Evolutionary conservation across 2,797 vertebrate species (phyloP).

Genomic region (Discoglossus pictus): DNA sequence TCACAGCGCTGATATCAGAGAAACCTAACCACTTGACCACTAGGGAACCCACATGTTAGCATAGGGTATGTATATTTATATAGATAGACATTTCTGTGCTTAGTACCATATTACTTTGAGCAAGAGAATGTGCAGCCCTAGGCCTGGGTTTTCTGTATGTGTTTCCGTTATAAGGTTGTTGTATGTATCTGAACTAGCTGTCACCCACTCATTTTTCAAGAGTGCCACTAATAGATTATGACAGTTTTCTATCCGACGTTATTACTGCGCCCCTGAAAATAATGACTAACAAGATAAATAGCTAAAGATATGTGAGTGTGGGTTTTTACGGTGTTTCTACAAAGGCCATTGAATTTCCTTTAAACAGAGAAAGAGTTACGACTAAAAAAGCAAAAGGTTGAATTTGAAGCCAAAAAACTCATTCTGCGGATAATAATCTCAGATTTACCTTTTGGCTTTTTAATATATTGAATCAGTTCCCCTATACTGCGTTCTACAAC

Average conservation of each 20-base stretch:
- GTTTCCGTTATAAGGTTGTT: too few species aligned
- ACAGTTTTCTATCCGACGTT: neutral
- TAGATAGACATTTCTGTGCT: too few species aligned
- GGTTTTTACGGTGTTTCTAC: neutral
- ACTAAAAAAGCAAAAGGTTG: neutral
- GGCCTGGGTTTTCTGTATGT: too few species aligned
- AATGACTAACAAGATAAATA: neutral
- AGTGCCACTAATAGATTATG: neutral
- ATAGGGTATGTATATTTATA: too few species aligned
- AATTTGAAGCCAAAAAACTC: conserved; percentile 8
- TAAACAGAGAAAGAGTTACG: neutral
- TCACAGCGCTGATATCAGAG: too few species aligned
- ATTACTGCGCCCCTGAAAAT: neutral
- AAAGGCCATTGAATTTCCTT: neutral
- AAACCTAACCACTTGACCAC: too few species aligned
- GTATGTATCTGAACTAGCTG: too few species aligned
- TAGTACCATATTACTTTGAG: too few species aligned
- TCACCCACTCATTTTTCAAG: too few species aligned
- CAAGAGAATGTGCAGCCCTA: too few species aligned
- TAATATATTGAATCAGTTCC: conserved; percentile 38
- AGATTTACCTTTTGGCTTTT: conserved; percentile 38
- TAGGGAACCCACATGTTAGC: too few species aligned
- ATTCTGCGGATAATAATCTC: conserved; percentile 28
- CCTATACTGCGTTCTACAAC: conserved; percentile 2
- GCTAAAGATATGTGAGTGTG: neutral